Conservation (phyloP, 2,888 invertebrate species). For the Acrocyrtus sp. region DNA sequence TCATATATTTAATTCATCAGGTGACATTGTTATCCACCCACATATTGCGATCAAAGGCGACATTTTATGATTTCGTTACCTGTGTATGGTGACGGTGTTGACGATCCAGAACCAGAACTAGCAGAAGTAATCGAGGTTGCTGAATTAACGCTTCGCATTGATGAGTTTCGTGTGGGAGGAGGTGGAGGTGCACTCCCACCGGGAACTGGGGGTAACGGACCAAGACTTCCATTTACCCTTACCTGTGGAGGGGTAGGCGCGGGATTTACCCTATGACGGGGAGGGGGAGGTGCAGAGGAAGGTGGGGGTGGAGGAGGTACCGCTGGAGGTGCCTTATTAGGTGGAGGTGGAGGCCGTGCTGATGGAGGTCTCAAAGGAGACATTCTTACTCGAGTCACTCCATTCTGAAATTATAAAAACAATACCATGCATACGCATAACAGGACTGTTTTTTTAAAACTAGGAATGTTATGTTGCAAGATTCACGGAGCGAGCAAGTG, state of each 20-base stretch:
- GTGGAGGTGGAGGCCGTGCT: slow-evolving; percentile 69
- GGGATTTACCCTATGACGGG: slow-evolving; percentile 63
- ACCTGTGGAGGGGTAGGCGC: slow-evolving; percentile 63
- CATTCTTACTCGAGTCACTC: slow-evolving; percentile 44
- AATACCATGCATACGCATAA: no score
- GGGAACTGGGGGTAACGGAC: slow-evolving; percentile 59
- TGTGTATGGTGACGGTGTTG: slow-evolving; percentile 48
- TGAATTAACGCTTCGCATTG: slow-evolving; percentile 70
- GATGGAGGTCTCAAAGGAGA: slow-evolving; percentile 67
- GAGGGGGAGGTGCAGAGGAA: slow-evolving; percentile 66
- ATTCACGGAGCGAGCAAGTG: no score
- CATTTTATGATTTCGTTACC: slow-evolving; percentile 17
- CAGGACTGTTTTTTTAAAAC: no score
- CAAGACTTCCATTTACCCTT: slow-evolving; percentile 54
- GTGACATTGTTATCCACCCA: no score
- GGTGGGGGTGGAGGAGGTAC: slow-evolving; percentile 68
- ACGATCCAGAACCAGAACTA: slow-evolving; percentile 55
- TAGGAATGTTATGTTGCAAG: no score
- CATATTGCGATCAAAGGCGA: no score
- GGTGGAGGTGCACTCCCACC: slow-evolving; percentile 67
- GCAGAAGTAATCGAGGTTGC: slow-evolving; percentile 58
- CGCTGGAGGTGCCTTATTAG: slow-evolving; percentile 54
- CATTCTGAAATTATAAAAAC: slow-evolving; percentile 58
- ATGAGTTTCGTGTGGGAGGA: slow-evolving; percentile 74
- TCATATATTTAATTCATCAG: no score